Base-by-base conservation (phyloP, 2,888 invertebrate species). In the Pseudanteris insignis region DNA sequence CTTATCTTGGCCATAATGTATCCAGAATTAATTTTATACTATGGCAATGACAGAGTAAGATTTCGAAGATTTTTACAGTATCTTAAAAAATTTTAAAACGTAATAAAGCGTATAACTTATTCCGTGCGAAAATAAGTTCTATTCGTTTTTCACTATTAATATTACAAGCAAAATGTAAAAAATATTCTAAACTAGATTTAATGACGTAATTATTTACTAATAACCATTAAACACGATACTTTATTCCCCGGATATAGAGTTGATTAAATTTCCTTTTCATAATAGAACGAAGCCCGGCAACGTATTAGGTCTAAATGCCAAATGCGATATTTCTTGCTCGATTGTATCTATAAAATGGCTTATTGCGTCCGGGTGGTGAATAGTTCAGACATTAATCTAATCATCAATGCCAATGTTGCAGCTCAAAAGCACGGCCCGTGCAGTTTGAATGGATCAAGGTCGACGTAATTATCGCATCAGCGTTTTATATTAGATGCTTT, bases 321-420 rank as follows among this genome's bases (percentile, higher is more conserved):
- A n/a, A n/a, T n/a, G n/a, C n/a, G 47, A 15, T 51, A 26, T 37
- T 53, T 41, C 41, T 58, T 14, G 48, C 13, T 40, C 26, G 59
- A 60, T 60, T 37, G 41, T 37, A 60, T 60, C 60, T 47, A 33
- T 38, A 60, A 53, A 54, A 60, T 60, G 43, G 60, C 37, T 54
- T 50, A 53, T 54, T 61, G 44, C 48, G 43, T 55, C 61, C 61
- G 50, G 61, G 38, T 21, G 48, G 21, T 2, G 41, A 44, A 61
- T 50, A 54, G 54, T 61, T 54, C 30, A 37, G 33, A 47, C 33
- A 43, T 37, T 48, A 43, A 43, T 51, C 48, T 46, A 51, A 25
- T n/a, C 46, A 25, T 44, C 46, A 10, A 48, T 43, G 48, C 53
- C 36, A 53, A 54, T 48, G 11, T 21, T 41, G 38, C 48, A 47